Percentiles rank a stretch among this genome's conserved stretches.
Evolutionary conservation across 2,113 vertebrate genomes (phyloP).

Genomic region (Tyto alba): DNA sequence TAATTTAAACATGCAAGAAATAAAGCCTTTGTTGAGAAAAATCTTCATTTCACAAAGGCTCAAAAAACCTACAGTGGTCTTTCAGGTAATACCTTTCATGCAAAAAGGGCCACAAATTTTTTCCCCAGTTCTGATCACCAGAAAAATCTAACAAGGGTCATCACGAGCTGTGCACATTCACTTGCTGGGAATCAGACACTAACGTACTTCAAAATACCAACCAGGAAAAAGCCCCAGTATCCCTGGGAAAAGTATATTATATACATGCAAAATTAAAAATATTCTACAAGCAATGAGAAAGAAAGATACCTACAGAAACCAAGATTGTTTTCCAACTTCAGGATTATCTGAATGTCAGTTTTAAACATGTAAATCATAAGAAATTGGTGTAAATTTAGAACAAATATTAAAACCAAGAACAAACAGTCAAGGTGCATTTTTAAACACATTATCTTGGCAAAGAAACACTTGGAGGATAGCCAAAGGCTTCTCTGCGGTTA

Average conservation of each 20-base stretch:
- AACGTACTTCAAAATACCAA: neutral
- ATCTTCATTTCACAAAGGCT: neutral
- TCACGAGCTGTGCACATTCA: neutral
- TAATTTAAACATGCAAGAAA: neutral
- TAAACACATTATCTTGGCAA: neutral
- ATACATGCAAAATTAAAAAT: neutral
- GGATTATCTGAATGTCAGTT: neutral
- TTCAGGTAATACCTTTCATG: neutral
- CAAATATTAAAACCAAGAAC: neutral
- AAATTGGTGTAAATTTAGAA: neutral
- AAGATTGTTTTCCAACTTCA: neutral
- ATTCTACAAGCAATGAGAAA: neutral
- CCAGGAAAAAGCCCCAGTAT: neutral
- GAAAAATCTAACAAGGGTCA: neutral
- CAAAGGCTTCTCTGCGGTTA: neutral
- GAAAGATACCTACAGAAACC: neutral
- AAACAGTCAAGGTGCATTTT: neutral
- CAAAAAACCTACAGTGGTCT: neutral
- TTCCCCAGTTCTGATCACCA: neutral
- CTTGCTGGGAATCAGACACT: neutral
- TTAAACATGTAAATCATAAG: neutral
- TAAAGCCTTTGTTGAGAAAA: neutral
- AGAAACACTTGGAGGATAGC: neutral
- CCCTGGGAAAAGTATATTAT: neutral
- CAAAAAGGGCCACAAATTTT: neutral